phyloP scores from a whole-genome alignment of 2,113 vertebrate genomes.

The Baryphthengus martii region DNA sequence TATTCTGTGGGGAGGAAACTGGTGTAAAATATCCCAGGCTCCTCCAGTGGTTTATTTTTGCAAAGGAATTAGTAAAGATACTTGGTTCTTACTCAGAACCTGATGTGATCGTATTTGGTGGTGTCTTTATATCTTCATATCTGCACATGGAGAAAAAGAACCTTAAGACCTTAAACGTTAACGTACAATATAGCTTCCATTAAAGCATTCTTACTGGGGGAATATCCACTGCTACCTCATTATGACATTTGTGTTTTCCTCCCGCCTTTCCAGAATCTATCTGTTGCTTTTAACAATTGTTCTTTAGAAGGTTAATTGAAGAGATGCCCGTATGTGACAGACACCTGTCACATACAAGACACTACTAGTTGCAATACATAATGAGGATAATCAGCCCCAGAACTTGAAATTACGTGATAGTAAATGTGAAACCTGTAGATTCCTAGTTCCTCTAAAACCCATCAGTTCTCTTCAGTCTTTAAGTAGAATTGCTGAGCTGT shows the following conservation, averaged over 20 bases:
- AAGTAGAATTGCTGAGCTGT: background rate
- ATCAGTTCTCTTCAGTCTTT: slow-evolving; percentile 13
- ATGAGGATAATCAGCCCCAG: background rate
- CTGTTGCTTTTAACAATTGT: background rate
- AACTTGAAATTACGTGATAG: background rate
- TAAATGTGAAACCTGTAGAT: slow-evolving; percentile 32
- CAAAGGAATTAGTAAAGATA: background rate
- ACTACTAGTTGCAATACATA: background rate
- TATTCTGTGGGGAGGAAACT: background rate
- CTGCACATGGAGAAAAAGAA: background rate
- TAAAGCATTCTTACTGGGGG: background rate
- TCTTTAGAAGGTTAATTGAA: background rate
- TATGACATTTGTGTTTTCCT: background rate
- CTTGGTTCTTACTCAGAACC: background rate
- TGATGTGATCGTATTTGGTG: background rate
- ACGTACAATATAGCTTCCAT: accelerated
- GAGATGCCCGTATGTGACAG: no score
- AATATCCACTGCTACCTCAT: background rate
- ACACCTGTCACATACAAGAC: background rate
- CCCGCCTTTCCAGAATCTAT: background rate
- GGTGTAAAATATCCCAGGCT: background rate
- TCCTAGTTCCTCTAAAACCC: slow-evolving; percentile 30
- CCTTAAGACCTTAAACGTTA: background rate
- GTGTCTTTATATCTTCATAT: background rate
- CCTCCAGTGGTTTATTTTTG: background rate